Evolutionary conservation across 2,797 vertebrate species (phyloP), one percentile per base, ranked within the genome.

Genomic region (Anguilla anguilla): DNA sequence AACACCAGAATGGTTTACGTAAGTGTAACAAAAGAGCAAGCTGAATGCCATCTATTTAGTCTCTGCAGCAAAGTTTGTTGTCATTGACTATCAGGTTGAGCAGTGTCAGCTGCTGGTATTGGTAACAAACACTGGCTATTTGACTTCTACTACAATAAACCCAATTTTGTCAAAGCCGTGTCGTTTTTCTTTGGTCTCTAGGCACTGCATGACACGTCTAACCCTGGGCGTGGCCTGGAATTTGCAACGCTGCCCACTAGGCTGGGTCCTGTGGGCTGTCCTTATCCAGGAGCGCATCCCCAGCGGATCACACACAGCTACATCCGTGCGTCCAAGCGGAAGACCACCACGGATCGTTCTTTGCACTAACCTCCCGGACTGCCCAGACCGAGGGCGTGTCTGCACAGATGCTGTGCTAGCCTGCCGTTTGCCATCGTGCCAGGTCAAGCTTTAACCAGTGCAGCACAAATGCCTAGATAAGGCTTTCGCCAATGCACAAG

Each of bases 131-230:
- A 79, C 25, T n/a, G 67, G 11, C 35, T 81, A 46, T 83, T 5
- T n/a, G 17, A 49, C 17, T 49, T 51, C 49, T 61, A 10, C 22
- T 35, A n/a, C 82, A 83, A n/a, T 85, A 35, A 39, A 57, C 39
- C 5, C 22, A 55, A 55, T 84, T 4, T 57, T 28, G 39, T 35
- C n/a, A 84, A 55, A 57, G 43, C 4, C 49, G 22, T 87, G 25
- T 64, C 19, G 39, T n/a, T 51, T 39, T 84, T 51, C 35, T 61
- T 72, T 51, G 49, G 28, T 72, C 87, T 85, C 19, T 51, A 89
- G 88, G 81, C 53, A 64, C 64, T 39, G 35, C 79, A 35, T 86
- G 61, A 25, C 88, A 64, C 39, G 74, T 53, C 46, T 89, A 84
- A 77, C 15, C 22, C 19, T 69, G 74, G 74, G 43, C 57, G 49